These are phyloP conservation scores for Micoletzkya japonica DNA, from an alignment of 2,888 invertebrate species.

Conservation along the genomic window DNA sequence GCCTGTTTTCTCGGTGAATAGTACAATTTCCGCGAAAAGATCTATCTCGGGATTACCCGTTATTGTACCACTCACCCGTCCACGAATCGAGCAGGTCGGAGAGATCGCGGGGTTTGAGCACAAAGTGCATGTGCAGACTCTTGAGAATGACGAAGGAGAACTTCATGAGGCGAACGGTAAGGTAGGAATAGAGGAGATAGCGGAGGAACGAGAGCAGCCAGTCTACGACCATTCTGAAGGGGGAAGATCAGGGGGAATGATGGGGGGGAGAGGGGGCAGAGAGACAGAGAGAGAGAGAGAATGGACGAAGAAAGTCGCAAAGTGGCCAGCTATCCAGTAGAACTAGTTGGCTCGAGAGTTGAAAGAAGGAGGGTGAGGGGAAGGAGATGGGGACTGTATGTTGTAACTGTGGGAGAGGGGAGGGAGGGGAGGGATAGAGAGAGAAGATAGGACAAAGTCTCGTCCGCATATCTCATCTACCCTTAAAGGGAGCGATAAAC, in stretches of 20 bases:
- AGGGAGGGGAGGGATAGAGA: neutral
- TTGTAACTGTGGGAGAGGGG: constrained; percentile 6
- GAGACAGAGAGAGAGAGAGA: neutral
- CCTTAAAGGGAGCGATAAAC: too few species aligned
- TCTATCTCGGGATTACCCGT: too few species aligned
- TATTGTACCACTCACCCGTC: constrained; percentile 37
- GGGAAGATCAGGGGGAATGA: neutral
- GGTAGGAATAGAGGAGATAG: constrained; percentile 38
- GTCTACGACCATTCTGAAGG: constrained; percentile 31
- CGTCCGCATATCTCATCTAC: too few species aligned
- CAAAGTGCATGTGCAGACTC: constrained; percentile 37
- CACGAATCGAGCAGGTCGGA: constrained; percentile 41
- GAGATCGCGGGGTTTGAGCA: constrained; percentile 39
- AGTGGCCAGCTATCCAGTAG: constrained; percentile 7
- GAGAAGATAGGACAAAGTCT: constrained; percentile 12
- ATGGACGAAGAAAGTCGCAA: neutral
- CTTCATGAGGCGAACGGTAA: constrained; percentile 50
- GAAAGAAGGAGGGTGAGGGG: neutral
- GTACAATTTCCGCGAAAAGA: too few species aligned
- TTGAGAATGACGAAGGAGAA: constrained; percentile 46
- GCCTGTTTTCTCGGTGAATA: too few species aligned
- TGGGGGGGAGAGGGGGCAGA: neutral
- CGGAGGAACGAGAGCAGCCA: constrained; percentile 28
- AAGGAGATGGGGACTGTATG: neutral
- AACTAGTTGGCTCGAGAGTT: constrained; percentile 12